phyloP scores from a whole-genome alignment of 2,797 vertebrate genomes.

The Acipenser ruthenus region DNA sequence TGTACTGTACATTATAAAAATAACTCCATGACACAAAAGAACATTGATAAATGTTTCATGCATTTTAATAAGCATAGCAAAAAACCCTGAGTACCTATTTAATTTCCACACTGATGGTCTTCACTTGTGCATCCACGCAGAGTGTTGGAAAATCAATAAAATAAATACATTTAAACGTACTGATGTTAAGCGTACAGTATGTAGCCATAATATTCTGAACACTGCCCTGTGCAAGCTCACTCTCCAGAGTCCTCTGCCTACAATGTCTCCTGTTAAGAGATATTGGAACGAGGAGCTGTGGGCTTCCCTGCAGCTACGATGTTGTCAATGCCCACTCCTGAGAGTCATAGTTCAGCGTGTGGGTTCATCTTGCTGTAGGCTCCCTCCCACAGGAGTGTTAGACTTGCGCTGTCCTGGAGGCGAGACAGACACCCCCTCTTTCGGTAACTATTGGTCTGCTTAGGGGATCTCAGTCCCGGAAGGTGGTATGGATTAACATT shows the following conservation, averaged over 20 bases:
- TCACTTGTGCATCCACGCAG: no score
- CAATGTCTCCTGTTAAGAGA: slow-evolving; percentile 54
- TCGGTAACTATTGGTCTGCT: background rate
- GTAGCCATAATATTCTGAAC: no score
- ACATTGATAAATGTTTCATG: no score
- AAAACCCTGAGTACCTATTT: no score
- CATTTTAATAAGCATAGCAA: no score
- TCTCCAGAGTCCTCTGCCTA: slow-evolving; percentile 34
- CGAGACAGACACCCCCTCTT: slow-evolving; percentile 21
- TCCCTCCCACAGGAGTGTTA: slow-evolving; percentile 51
- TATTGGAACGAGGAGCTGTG: slow-evolving; percentile 45
- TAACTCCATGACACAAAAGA: no score
- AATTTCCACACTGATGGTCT: no score
- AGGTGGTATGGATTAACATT: background rate
- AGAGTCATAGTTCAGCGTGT: slow-evolving; percentile 53
- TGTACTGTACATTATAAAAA: no score
- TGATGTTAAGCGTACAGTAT: no score
- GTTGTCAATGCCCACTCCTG: slow-evolving; percentile 55
- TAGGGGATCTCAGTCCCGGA: background rate
- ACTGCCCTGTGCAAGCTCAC: no score
- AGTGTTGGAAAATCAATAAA: no score
- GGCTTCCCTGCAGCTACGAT: slow-evolving; percentile 54
- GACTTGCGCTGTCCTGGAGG: slow-evolving; percentile 35
- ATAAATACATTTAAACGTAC: no score
- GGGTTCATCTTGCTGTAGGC: slow-evolving; percentile 62